Evolutionary conservation across 2,113 vertebrate species (phyloP).

Genomic region (Dissostichus mawsoni): DNA sequence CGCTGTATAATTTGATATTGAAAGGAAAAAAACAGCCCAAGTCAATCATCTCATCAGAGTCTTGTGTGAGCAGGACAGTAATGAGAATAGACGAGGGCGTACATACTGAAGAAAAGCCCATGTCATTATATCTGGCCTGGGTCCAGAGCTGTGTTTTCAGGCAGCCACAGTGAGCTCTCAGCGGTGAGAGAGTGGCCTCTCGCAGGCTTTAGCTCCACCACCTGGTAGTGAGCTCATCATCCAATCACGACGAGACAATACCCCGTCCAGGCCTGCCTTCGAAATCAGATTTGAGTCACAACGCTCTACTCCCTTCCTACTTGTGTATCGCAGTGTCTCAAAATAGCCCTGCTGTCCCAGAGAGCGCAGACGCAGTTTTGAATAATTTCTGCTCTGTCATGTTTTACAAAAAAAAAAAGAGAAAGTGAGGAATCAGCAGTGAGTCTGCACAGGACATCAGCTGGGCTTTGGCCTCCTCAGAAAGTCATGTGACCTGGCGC

Average conservation of each 20-base stretch:
- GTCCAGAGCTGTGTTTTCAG: conserved; percentile 39
- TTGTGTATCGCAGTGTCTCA: neutral
- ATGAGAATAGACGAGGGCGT: neutral
- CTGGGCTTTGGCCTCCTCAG: neutral
- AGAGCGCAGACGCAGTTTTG: neutral
- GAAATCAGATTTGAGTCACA: neutral
- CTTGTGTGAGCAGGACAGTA: neutral
- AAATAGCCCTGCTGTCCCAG: conserved; percentile 24
- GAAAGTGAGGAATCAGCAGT: neutral
- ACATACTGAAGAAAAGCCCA: neutral
- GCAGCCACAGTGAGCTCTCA: neutral
- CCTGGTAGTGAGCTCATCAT: neutral
- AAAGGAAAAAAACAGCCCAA: conserved; percentile 1
- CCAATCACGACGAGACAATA: neutral
- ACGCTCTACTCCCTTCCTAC: neutral
- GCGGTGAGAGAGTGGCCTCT: neutral
- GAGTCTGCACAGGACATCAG: neutral
- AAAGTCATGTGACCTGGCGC: conserved; percentile 45
- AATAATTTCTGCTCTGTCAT: conserved; percentile 44
- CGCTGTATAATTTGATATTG: conserved; percentile 40
- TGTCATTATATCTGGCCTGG: conserved; percentile 4
- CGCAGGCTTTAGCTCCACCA: neutral
- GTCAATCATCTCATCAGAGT: conserved; percentile 13
- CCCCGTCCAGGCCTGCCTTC: neutral
- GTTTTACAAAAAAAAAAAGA: neutral